Evolutionary conservation across 1,140 invertebrate genomes (phyloP).

Genomic region (Aphaenogaster floridana): DNA sequence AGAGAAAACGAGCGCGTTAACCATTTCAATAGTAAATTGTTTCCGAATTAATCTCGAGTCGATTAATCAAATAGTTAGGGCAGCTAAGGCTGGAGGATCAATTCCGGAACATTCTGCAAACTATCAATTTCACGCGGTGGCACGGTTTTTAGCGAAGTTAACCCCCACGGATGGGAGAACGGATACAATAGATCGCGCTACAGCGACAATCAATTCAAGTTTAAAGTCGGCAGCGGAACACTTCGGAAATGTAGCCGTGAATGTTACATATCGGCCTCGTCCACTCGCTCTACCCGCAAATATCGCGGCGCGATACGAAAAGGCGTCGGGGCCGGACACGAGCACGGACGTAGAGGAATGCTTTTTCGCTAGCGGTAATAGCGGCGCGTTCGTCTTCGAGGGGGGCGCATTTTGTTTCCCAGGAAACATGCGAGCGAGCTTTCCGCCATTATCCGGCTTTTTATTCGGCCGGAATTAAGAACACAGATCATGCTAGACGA

Average conservation of each 20-base stretch:
- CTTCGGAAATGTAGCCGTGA: conserved; percentile 34
- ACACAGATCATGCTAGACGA: conserved; percentile 58
- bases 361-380: conserved; percentile 50
- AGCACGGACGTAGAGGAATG: conserved; percentile 27
- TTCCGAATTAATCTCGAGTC: conserved; percentile 20
- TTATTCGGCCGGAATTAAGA: conserved; percentile 59
- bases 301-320: conserved; percentile 25
- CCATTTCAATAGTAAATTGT: not conserved
- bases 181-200: conserved; percentile 54
- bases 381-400: conserved; percentile 41
- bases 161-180: conserved; percentile 5
- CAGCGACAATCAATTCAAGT: conserved; percentile 56
- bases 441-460: conserved; percentile 58
- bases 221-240: conserved; percentile 37
- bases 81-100: not conserved
- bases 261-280: conserved; percentile 46
- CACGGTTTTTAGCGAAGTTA: conserved; percentile 49
- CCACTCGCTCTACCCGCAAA: conserved; percentile 26
- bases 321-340: not conserved
- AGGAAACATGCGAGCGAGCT: conserved; percentile 44
- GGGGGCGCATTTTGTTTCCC: conserved; percentile 25
- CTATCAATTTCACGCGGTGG: conserved; percentile 48
- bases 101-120: conserved; percentile 27
- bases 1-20: not conserved
- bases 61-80: not conserved